Conservation (phyloP, 1,140 invertebrate species). For the Macrobrachium nipponense region DNA sequence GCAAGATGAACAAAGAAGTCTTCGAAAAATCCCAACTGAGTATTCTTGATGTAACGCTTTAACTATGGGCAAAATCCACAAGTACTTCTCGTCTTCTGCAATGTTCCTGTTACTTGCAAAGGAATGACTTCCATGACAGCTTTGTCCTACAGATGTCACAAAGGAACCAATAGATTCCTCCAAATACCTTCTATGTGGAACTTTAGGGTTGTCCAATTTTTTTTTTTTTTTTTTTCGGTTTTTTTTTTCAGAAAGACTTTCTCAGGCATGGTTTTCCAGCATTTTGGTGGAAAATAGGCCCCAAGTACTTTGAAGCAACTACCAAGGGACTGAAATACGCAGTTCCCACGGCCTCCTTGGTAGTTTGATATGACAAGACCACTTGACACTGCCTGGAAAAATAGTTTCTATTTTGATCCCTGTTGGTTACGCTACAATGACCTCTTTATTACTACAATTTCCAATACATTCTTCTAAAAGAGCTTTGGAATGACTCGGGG, state of each 20-base stretch:
- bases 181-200: constrained; percentile 34
- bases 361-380: constrained; percentile 57
- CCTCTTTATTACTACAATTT: constrained; percentile 18
- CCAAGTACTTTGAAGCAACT: constrained; percentile 40
- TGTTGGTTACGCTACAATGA: background rate
- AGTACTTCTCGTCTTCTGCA: constrained; percentile 52
- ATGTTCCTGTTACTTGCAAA: constrained; percentile 51
- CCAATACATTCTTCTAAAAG: constrained; percentile 44
- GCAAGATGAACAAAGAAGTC: constrained; percentile 51
- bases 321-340: constrained; percentile 42
- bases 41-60: constrained; percentile 38
- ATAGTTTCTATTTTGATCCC: background rate
- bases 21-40: constrained; percentile 49
- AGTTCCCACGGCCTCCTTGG: constrained; percentile 50
- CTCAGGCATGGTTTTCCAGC: constrained; percentile 36
- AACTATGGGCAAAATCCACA: constrained; percentile 60
- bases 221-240: no score
- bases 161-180: constrained; percentile 56
- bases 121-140: constrained; percentile 43
- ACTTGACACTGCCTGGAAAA: constrained; percentile 25
- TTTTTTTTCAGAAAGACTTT: constrained; percentile 33
- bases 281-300: constrained; percentile 19
- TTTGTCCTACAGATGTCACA: constrained; percentile 53
- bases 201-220: constrained; percentile 33
- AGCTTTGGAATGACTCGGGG: constrained; percentile 30